Evolutionary conservation across 2,888 invertebrate species (phyloP).

Genomic region (Eupithecia centaureata): DNA sequence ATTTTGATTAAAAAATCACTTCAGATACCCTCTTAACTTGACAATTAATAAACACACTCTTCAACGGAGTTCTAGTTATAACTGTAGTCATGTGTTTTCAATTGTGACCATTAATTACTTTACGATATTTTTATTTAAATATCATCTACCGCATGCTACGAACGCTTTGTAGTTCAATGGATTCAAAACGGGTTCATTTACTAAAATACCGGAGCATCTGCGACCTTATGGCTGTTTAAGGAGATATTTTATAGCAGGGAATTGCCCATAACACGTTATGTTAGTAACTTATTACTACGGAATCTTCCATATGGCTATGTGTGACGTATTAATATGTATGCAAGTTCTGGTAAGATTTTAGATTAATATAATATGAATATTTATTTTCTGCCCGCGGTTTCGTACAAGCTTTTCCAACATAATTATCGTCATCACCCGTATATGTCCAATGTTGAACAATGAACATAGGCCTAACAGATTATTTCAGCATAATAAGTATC

Average conservation of each 20-base stretch:
- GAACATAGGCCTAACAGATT: neutral
- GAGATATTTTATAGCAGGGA: constrained; percentile 67
- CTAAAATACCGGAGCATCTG: constrained; percentile 78
- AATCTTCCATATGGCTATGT: constrained; percentile 4
- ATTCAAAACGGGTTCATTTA: constrained; percentile 73
- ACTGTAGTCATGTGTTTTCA: neutral
- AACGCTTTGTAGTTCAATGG: constrained; percentile 53
- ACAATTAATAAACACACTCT: too few relatives aligned
- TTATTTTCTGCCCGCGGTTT: neutral
- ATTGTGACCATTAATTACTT: too few relatives aligned
- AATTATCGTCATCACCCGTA: neutral
- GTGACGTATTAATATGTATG: neutral
- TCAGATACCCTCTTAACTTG: too few relatives aligned
- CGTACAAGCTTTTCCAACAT: neutral
- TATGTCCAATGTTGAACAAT: neutral
- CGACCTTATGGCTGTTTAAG: constrained; percentile 68
- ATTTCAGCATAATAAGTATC: too few relatives aligned
- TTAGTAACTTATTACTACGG: constrained; percentile 11
- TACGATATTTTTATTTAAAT: neutral
- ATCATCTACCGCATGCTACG: constrained; percentile 36
- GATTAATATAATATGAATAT: neutral
- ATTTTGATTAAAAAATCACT: too few relatives aligned
- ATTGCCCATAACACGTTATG: constrained; percentile 47
- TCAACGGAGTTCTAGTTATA: neutral
- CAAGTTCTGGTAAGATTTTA: neutral